Evolutionary conservation across 1,140 invertebrate genomes (phyloP).

Genomic region (Saccostrea cuccullata): DNA sequence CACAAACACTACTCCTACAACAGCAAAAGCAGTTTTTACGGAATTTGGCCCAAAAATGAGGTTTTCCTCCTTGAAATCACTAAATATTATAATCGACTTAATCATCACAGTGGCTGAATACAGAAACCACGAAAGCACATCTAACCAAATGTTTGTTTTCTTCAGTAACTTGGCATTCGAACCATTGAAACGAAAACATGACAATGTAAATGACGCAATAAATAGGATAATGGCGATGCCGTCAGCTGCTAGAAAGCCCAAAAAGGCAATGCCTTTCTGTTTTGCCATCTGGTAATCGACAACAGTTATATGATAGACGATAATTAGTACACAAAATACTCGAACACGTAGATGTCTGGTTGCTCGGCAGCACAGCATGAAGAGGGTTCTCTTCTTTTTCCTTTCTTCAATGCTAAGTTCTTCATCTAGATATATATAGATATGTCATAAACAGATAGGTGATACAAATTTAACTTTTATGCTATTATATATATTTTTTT

Average conservation of each 20-base stretch:
- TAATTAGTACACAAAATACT: conserved; percentile 46
- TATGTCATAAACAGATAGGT: too few relatives aligned
- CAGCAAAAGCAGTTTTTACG: conserved; percentile 80
- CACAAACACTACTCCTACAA: conserved; percentile 81
- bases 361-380: conserved; percentile 36
- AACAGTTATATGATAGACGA: conserved; percentile 52
- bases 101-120: conserved; percentile 79
- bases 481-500: too few relatives aligned
- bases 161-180: background rate
- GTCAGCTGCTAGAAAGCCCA: conserved; percentile 54
- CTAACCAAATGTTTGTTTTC: conserved; percentile 10
- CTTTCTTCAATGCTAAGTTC: background rate
- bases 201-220: conserved; percentile 40
- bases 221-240: background rate
- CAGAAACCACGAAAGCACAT: conserved; percentile 79
- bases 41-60: conserved; percentile 80
- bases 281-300: conserved; percentile 60
- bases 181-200: conserved; percentile 34
- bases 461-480: too few relatives aligned
- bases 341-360: conserved; percentile 59
- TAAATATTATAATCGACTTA: conserved; percentile 80
- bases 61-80: conserved; percentile 68
- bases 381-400: conserved; percentile 22
- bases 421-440: too few relatives aligned
- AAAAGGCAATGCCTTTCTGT: conserved; percentile 50